A percentile compares a stretch with the other conserved stretches of the same genome.
These are phyloP conservation scores for Adelphocoris suturalis DNA, from an alignment of 2,888 invertebrate genomes.

Conservation along the genomic window DNA sequence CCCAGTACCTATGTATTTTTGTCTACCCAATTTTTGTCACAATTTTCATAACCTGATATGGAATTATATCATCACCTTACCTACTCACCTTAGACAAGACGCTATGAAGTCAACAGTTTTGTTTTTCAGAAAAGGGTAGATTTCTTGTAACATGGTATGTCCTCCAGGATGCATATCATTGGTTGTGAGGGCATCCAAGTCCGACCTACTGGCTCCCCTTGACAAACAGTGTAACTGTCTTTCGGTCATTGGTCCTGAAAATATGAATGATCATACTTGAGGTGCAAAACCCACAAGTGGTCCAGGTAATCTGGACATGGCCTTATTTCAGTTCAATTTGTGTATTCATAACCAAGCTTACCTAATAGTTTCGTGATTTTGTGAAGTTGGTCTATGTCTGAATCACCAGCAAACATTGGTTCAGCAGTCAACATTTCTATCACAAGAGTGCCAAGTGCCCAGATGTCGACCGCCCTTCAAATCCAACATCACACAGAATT, in stretches of 20 bases:
- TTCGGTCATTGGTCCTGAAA: slow-evolving; percentile 56
- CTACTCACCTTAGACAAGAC: slow-evolving; percentile 79
- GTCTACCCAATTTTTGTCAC: too few relatives aligned
- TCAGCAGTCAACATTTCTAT: slow-evolving; percentile 93
- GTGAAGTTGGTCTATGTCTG: slow-evolving; percentile 92
- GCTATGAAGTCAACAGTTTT: slow-evolving; percentile 81
- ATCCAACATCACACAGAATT: background rate
- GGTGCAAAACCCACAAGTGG: background rate
- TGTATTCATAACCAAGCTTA: background rate
- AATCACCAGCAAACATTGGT: slow-evolving; percentile 92
- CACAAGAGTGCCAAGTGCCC: slow-evolving; percentile 92
- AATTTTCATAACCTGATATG: too few relatives aligned
- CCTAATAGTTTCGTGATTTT: slow-evolving; percentile 90
- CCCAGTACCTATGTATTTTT: too few relatives aligned
- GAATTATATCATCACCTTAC: too few relatives aligned
- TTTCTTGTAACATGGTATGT: slow-evolving; percentile 77
- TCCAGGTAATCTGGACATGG: background rate
- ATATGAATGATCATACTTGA: too few relatives aligned
- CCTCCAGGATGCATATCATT: slow-evolving; percentile 62
- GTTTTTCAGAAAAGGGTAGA: slow-evolving; percentile 80
- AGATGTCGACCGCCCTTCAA: slow-evolving; percentile 87
- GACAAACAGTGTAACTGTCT: slow-evolving; percentile 41
- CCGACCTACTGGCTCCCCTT: slow-evolving; percentile 5
- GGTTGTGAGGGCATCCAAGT: slow-evolving; percentile 43
- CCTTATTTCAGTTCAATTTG: too few relatives aligned